phyloP scores from a whole-genome alignment of 2,113 vertebrate species.

The Neopipo cinnamomea region DNA sequence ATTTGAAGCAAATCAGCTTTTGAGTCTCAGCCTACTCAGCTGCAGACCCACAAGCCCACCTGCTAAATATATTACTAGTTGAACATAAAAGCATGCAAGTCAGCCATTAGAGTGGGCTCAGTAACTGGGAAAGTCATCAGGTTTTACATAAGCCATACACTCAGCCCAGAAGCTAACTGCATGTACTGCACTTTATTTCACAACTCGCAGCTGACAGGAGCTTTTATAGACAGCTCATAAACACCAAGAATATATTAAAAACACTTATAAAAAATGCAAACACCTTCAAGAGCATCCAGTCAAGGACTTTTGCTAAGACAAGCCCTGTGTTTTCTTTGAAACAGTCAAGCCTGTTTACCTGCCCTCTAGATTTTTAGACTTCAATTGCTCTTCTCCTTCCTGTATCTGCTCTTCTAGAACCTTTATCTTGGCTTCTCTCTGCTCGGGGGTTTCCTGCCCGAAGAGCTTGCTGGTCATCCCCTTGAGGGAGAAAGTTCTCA shows the following conservation, averaged over 20 bases:
- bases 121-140: slow-evolving; percentile 62
- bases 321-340: slow-evolving; percentile 11
- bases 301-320: slow-evolving; percentile 1
- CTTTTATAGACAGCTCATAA: slow-evolving; percentile 69
- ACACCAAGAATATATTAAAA: slow-evolving; percentile 68
- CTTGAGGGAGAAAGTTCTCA: slow-evolving; percentile 92
- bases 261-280: slow-evolving; percentile 59
- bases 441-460: slow-evolving; percentile 92
- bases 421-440: slow-evolving; percentile 89
- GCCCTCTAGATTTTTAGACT: slow-evolving; percentile 86
- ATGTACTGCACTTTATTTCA: slow-evolving; percentile 61
- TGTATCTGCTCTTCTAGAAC: slow-evolving; percentile 89
- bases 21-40: slow-evolving; percentile 8
- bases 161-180: slow-evolving; percentile 55
- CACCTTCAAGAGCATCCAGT: slow-evolving; percentile 46
- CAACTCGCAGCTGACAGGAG: slow-evolving; percentile 64
- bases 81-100: slow-evolving; percentile 46
- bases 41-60: slow-evolving; percentile 40
- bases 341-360: slow-evolving; percentile 75
- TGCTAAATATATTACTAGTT: slow-evolving; percentile 54
- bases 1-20: slow-evolving; percentile 29
- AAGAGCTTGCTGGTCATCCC: slow-evolving; percentile 97
- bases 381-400: slow-evolving; percentile 87
- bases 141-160: slow-evolving; percentile 46
- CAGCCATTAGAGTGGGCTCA: slow-evolving; percentile 35